Evolutionary conservation across 2,888 invertebrate genomes (phyloP), one percentile per base, ranked within the genome.

Genomic region (Notodonta dromedarius): DNA sequence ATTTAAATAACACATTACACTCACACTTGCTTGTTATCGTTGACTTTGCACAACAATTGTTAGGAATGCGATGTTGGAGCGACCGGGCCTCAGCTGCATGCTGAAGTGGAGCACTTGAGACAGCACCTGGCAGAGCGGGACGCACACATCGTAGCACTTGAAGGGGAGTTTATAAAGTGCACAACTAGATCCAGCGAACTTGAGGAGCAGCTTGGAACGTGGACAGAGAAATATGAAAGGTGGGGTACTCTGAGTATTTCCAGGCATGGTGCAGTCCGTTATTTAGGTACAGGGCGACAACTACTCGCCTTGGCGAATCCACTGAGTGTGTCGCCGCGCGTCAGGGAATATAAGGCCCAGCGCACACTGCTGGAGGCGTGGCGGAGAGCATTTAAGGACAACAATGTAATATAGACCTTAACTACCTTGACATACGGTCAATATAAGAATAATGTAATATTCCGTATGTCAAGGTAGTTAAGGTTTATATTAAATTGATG

Each of bases 201-300:
- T 61, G 96, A 96, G 78, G 98, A 98, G 72, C 98, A 98, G 86
- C 91, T 98, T 60, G 90, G 95, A 58, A 96, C 97, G 74, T 98
- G 98, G 96, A 96, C 98, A 85, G 98, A 98, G 84, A 98, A 98
- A 94, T 98, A 98, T 94, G 97, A 97, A 86, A 96, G 97, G 97
- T 85, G 65, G 66, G 66, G 64, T 42, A 32, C 46, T 9, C 48
- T 58, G 0, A 35, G 1, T 24, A 1, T 24, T 24, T 24, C 24
- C 24, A 2, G 24, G 24, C 24, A 1, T 24, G 2, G 24, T 2
- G 24, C 24, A 24, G 24, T 24, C 24, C n/a, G n/a, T n/a, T 24
- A 24, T 24, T n/a, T 24, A 24, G 24, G 24, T 24, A 24, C 2
- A 2, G 24, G 24, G 24, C 24, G 24, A 24, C 24, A 24, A 24